Base-by-base conservation (phyloP, 1,140 invertebrate species). In the Archegozetes longisetosus region DNA sequence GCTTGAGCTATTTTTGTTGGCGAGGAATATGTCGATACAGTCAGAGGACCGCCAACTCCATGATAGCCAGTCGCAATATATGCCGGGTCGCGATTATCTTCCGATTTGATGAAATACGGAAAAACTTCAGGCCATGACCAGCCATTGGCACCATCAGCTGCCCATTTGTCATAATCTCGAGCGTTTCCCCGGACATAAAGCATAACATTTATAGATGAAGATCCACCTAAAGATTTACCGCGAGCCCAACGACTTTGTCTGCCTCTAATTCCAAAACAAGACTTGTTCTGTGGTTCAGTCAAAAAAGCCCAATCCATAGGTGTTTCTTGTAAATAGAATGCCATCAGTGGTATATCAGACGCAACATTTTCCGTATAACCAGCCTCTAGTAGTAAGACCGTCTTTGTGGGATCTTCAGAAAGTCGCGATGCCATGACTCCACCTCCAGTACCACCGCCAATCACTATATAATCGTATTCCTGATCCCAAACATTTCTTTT, bases 131-230 rank as follows among this genome's bases (percentile, higher is more conserved):
- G 80, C 66, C 84, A 91, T 0, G 85, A 83, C 95, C 95, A 98
- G 2, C 89, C 90, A 0, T 80, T 79, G 66, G 94, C 95, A 0
- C 94, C 94, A 28, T 85, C 73, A 0, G 79, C 73, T 68, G 92
- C 88, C 94, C 95, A 98, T 3, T 78, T 76, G 67, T 98, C 88
- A 70, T 97, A 98, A 70, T 98, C 94, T 60, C 79, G 81, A 62
- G 82, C 82, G 69, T 97, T 94, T 0, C 93, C 94, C 26, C 94
- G 77, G 0, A 98, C 76, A 67, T 98, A 98, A 0, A 96, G 76
- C 94, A 98, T 98, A 68, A 95, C 96, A 71, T 98, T 98, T 0
- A 98, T 76, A 0, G 94, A 88, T 2, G 81, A 84, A 1, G 80
- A 84, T 1, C 87, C 87, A 1, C 86, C 87, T 9, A 84, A 72